A percentile compares a stretch with the other conserved stretches of the same genome.
Evolutionary conservation across 1,140 invertebrate genomes (phyloP).

Genomic region (Aphis craccivora): DNA sequence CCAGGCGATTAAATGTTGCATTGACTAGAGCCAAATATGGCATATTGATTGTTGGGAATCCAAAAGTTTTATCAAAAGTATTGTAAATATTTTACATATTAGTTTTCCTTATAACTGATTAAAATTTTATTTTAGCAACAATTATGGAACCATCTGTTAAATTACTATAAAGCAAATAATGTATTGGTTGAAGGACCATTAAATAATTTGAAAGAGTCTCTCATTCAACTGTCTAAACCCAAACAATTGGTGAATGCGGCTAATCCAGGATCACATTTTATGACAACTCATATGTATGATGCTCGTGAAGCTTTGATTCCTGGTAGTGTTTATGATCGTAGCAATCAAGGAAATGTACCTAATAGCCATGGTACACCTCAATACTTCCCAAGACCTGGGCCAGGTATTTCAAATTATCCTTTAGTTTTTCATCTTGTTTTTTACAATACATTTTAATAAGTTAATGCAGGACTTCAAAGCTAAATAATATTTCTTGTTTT

Average conservation of each 20-base stretch:
- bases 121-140: constrained; percentile 69
- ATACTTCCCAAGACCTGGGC: constrained; percentile 46
- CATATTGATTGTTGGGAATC: constrained; percentile 98
- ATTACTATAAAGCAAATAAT: constrained; percentile 97
- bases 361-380: constrained; percentile 48
- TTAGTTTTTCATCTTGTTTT: background rate
- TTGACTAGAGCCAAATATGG: constrained; percentile 97
- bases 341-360: constrained; percentile 52
- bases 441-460: background rate
- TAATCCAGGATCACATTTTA: constrained; percentile 96
- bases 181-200: constrained; percentile 97
- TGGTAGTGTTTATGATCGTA: constrained; percentile 79
- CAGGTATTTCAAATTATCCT: constrained; percentile 19
- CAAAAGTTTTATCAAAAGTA: constrained; percentile 94
- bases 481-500: background rate
- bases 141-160: constrained; percentile 97
- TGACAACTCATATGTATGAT: constrained; percentile 95
- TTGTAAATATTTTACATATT: background rate
- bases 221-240: constrained; percentile 97
- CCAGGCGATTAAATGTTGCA: constrained; percentile 96
- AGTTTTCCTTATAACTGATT: background rate
- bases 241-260: constrained; percentile 92
- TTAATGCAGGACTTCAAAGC: background rate
- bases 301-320: constrained; percentile 89
- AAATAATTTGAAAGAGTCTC: constrained; percentile 95